These are phyloP conservation scores for Hucho hucho DNA, from an alignment of 2,113 vertebrate genomes.

Conservation along the genomic window DNA sequence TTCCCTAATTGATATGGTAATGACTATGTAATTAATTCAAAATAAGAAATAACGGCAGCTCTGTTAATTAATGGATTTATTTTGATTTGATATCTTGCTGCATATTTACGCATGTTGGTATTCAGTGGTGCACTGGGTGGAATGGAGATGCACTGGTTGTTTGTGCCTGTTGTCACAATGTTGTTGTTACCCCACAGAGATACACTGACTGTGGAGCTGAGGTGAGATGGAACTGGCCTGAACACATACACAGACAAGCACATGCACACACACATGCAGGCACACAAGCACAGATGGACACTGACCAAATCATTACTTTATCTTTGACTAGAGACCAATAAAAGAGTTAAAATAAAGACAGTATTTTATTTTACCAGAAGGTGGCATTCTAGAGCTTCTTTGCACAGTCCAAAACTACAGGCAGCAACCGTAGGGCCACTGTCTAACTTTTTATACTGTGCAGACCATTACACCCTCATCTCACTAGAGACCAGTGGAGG, in stretches of 20 bases:
- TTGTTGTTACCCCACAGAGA: neutral
- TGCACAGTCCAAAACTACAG: neutral
- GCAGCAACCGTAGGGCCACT: neutral
- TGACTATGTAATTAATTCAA: constrained; percentile 81
- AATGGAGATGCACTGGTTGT: constrained; percentile 41
- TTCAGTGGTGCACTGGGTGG: constrained; percentile 42
- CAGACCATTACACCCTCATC: neutral
- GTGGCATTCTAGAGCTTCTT: constrained; percentile 57
- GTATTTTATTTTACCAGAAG: constrained; percentile 47
- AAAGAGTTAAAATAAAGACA: too few relatives aligned
- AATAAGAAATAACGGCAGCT: constrained; percentile 75
- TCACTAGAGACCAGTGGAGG: too few relatives aligned
- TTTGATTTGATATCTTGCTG: constrained; percentile 75
- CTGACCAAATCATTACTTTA: too few relatives aligned
- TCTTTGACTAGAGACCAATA: too few relatives aligned
- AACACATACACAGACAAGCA: neutral
- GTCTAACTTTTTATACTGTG: neutral
- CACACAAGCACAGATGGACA: neutral
- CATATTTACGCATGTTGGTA: constrained; percentile 70
- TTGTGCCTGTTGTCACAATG: constrained; percentile 22
- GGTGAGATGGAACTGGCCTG: constrained; percentile 4
- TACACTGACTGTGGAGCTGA: neutral
- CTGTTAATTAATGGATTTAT: constrained; percentile 77
- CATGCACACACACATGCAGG: too few relatives aligned
- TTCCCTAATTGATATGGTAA: constrained; percentile 83